Conservation (phyloP, 2,797 vertebrate species). For the Lacerta agilis region DNA sequence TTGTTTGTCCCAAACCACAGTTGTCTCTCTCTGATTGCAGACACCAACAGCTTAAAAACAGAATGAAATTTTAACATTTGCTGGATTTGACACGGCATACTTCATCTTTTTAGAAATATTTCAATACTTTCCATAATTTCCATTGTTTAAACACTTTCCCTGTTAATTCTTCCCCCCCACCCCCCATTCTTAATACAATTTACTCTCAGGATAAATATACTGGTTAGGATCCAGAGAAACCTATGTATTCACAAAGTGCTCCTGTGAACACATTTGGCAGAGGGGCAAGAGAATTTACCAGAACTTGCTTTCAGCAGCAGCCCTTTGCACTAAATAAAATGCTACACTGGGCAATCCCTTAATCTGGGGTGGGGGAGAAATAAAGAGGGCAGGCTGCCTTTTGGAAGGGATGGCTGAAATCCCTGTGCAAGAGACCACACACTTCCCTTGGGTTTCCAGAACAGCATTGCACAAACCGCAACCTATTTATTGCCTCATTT, state of each 20-base stretch:
- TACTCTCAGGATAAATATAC: not conserved
- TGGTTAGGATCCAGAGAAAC: not conserved
- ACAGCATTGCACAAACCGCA: not conserved
- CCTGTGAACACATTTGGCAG: not conserved
- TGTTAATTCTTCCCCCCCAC: not conserved
- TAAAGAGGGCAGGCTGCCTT: not conserved
- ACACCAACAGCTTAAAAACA: conserved; percentile 90
- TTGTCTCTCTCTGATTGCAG: conserved; percentile 98
- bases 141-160: not conserved
- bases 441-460: not conserved
- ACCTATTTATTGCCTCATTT: not conserved
- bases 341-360: not conserved
- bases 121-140: not conserved
- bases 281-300: not conserved
- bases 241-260: not conserved
- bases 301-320: not conserved
- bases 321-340: not conserved
- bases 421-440: not conserved
- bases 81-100: not conserved
- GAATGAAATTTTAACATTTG: conserved; percentile 38
- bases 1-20: conserved; percentile 95
- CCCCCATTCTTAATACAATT: not conserved
- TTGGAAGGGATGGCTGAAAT: not conserved
- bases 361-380: not conserved
- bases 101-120: not conserved